Evolutionary conservation across 2,888 invertebrate genomes (phyloP).

Genomic region (Malachius bipustulatus): DNA sequence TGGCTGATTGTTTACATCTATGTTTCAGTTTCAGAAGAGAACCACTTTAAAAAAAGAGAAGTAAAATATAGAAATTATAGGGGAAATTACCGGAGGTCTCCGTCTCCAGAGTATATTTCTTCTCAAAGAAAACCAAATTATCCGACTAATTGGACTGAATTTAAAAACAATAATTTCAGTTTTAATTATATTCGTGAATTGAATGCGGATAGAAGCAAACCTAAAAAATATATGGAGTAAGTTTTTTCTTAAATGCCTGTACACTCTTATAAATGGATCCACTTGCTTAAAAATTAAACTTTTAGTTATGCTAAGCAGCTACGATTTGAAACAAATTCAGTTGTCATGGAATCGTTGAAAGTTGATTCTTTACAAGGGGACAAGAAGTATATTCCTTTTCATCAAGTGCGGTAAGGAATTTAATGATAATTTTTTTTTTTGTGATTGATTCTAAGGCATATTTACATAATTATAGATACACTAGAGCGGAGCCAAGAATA

Average conservation of each 20-base stretch:
- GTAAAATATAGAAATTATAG: slow-evolving; percentile 11
- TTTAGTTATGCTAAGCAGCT: slow-evolving; percentile 22
- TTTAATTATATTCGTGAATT: slow-evolving; percentile 15
- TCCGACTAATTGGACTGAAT: slow-evolving; percentile 19
- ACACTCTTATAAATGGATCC: too few relatives aligned
- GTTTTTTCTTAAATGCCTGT: too few relatives aligned
- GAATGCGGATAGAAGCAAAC: slow-evolving; percentile 14
- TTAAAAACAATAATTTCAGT: slow-evolving; percentile 16
- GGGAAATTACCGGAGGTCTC: slow-evolving; percentile 6
- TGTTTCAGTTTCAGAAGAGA: too few relatives aligned
- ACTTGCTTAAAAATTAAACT: slow-evolving; percentile 11
- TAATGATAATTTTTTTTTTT: slow-evolving; percentile 7
- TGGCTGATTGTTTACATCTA: too few relatives aligned
- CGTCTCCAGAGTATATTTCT: background rate
- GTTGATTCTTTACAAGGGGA: slow-evolving; percentile 22
- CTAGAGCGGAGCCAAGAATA: slow-evolving; percentile 25
- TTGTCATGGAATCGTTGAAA: slow-evolving; percentile 22
- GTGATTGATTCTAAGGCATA: slow-evolving; percentile 10
- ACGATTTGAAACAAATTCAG: slow-evolving; percentile 25
- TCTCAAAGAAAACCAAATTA: slow-evolving; percentile 13
- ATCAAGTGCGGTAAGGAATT: slow-evolving; percentile 26
- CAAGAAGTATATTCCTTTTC: slow-evolving; percentile 22
- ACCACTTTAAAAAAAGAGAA: slow-evolving; percentile 11
- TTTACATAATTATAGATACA: too few relatives aligned
- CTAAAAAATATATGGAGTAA: slow-evolving; percentile 4